Base-by-base conservation (phyloP, 1,140 invertebrate genomes). In the Drosophila rhopaloa region DNA sequence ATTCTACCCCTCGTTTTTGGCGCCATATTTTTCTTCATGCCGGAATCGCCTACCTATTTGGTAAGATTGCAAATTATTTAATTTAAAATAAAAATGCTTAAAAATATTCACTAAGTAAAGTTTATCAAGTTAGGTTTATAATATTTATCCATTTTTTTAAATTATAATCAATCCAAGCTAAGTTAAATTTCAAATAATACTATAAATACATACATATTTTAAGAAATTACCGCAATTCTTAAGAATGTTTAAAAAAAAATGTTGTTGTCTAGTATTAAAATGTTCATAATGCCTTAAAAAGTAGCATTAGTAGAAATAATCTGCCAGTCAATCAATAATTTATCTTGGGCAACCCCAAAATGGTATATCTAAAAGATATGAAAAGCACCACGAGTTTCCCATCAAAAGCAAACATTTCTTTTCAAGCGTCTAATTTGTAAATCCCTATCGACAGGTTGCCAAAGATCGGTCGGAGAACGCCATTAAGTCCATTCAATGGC, bases 11-110 rank as follows among this genome's bases (percentile, higher is more conserved):
- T 96, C 2, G 66, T 97, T 2, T 95, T 96, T 70, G 94, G 95
- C 4, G 59, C 93, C 0, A 91, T 95, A 5, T 96, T 97, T 92
- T 93, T 96, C 62, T 96, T 96, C 70, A 96, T 97, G 94, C 97
- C 97, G 0, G 97, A 97, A 93, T 95, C 96, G 29, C 97, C 96
- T 0, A 93, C 93, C 38, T 95, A 92, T 60, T 92, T 94, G 66
- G 83, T 93, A 75, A 91, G 86, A 74, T 19, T 35, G 6, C 5
- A n/a, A 11, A 14, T 19, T 38, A 32, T 32, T 32, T 32, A 32
- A 32, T 8, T 32, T 8, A 32, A 32, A 32, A 24, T 24, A 24
- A 24, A 24, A 24, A 24, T 24, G 24, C 24, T 24, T 24, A 24
- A 3, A 24, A 24, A 24, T 24, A 24, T 24, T 24, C 24, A 24